These are phyloP conservation scores for Trogon surrucura DNA, from an alignment of 2,113 vertebrate species.

Conservation along the genomic window DNA sequence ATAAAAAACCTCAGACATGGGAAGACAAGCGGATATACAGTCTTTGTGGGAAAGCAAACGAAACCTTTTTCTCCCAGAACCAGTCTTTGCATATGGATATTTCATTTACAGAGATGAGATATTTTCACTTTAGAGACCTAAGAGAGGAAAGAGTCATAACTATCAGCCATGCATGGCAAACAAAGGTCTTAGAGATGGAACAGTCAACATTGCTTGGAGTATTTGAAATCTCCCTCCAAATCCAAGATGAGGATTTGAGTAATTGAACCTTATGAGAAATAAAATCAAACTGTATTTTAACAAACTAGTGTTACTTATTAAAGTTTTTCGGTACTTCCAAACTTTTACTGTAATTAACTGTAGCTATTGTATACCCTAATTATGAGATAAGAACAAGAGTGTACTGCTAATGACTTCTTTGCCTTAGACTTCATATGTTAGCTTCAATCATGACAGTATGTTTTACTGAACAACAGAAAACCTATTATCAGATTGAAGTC, in stretches of 20 bases:
- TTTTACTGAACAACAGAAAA: background rate
- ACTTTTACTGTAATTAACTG: background rate
- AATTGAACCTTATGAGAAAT: background rate
- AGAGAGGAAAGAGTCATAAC: background rate
- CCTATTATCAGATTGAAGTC: background rate
- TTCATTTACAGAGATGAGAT: background rate
- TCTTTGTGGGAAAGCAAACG: background rate
- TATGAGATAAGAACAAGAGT: background rate
- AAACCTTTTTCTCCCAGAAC: background rate
- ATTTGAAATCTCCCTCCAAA: background rate
- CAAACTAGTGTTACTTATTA: background rate
- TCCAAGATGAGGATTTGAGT: background rate
- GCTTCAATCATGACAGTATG: background rate
- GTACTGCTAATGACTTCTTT: background rate
- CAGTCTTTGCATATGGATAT: background rate
- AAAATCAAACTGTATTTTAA: background rate
- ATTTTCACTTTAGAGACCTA: background rate
- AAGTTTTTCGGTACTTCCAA: background rate
- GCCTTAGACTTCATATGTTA: background rate
- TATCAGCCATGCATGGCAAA: background rate
- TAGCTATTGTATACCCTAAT: background rate
- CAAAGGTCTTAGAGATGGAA: background rate
- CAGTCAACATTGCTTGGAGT: background rate
- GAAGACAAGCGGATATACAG: background rate
- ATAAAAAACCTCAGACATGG: fast-evolving